Percentiles rank a stretch among this genome's conserved stretches.
Conservation (phyloP, 2,797 vertebrate genomes). For the Triplophysa bombifrons region DNA sequence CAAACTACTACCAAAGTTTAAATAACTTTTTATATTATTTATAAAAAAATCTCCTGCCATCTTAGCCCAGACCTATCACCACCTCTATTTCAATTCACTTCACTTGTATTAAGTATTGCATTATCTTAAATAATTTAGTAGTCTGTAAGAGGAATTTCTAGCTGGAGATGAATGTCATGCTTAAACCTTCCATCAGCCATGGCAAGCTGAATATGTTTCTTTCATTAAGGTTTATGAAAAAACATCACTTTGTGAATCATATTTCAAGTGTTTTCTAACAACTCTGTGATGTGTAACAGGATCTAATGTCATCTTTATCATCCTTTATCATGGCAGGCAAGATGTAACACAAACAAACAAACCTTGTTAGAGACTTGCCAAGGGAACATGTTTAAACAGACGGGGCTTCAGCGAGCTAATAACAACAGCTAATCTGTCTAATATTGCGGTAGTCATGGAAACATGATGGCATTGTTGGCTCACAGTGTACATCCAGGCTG, state of each 20-base stretch:
- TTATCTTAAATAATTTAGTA: background rate
- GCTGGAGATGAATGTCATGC: background rate
- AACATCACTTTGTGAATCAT: background rate
- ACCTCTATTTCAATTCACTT: background rate
- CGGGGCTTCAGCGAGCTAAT: slow-evolving; percentile 46
- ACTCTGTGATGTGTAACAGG: background rate
- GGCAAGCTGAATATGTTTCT: background rate
- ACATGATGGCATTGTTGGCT: slow-evolving; percentile 63
- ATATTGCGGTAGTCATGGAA: slow-evolving; percentile 39
- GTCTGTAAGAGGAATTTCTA: background rate
- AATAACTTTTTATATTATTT: background rate
- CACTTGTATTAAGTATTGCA: background rate
- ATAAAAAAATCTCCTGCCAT: background rate
- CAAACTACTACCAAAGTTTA: background rate
- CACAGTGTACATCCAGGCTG: slow-evolving; percentile 89
- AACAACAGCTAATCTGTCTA: slow-evolving; percentile 49
- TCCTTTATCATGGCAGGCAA: slow-evolving; percentile 34
- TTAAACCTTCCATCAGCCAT: background rate
- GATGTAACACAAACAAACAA: slow-evolving; percentile 39
- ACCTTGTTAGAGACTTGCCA: slow-evolving; percentile 45
- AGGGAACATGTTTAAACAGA: slow-evolving; percentile 52
- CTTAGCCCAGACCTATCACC: background rate
- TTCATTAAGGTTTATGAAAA: background rate
- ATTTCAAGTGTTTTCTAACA: slow-evolving; percentile 5
- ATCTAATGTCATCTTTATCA: slow-evolving; percentile 8